Conservation (phyloP, 2,888 invertebrate genomes). For the Dicyrtomina minuta region DNA sequence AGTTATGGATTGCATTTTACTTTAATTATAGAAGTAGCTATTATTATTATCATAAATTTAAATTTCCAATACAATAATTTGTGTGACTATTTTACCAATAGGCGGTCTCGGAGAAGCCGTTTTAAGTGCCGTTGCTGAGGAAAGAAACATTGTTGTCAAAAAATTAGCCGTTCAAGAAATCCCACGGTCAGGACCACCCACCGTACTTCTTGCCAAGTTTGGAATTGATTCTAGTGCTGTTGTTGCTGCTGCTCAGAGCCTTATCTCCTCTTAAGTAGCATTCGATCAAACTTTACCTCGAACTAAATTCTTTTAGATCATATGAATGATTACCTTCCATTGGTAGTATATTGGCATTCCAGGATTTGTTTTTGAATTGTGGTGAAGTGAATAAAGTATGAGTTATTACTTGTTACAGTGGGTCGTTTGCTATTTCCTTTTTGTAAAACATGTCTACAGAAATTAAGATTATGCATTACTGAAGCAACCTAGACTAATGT, state of each 20-base stretch:
- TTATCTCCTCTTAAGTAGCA: conserved; percentile 21
- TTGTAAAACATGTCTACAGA: not conserved
- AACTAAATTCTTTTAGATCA: conserved; percentile 1
- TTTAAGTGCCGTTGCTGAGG: conserved; percentile 71
- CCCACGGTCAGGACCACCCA: conserved; percentile 90
- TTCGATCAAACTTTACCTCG: not conserved
- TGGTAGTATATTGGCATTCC: conserved; percentile 1
- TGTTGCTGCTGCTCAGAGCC: conserved; percentile 63
- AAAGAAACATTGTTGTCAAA: conserved; percentile 70
- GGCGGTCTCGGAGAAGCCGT: conserved; percentile 98
- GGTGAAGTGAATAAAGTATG: not conserved
- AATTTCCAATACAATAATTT: too few relatives aligned
- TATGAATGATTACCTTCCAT: not conserved
- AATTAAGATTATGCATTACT: too few relatives aligned
- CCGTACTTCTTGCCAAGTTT: conserved; percentile 80
- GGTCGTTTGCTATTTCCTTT: not conserved
- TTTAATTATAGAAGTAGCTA: not conserved
- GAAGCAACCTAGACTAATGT: too few relatives aligned
- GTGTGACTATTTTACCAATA: too few relatives aligned
- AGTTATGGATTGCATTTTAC: not conserved
- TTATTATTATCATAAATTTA: conserved; percentile 2
- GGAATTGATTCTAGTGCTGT: conserved; percentile 84
- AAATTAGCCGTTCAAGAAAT: conserved; percentile 78
- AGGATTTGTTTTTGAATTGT: conserved; percentile 5
- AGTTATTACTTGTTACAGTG: not conserved